These are phyloP conservation scores for Beaufortia kweichowensis DNA, from an alignment of 2,113 vertebrate genomes.

Conservation along the genomic window DNA sequence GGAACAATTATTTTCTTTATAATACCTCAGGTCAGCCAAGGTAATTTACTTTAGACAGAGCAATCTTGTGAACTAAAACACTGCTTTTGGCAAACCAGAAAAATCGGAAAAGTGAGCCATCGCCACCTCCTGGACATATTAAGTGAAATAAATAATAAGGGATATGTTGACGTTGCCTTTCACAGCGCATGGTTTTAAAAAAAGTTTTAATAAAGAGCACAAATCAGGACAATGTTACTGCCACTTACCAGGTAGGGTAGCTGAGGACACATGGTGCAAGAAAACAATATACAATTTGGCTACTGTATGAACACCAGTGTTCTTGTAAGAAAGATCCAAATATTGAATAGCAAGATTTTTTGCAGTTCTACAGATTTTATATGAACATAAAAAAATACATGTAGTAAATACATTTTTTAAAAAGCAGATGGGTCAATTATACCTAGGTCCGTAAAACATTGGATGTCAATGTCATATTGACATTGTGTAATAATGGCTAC, in stretches of 20 bases:
- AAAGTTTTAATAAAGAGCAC: not conserved
- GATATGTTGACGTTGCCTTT: not conserved
- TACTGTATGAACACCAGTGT: not conserved
- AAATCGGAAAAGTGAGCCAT: conserved; percentile 31
- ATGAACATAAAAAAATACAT: too few species aligned
- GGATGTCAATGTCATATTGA: too few species aligned
- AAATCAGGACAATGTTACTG: not conserved
- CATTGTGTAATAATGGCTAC: too few species aligned
- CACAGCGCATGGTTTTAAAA: not conserved
- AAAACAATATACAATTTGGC: not conserved
- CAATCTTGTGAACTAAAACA: too few species aligned
- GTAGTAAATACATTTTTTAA: too few species aligned
- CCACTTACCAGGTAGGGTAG: not conserved
- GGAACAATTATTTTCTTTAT: too few species aligned
- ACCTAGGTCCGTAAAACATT: too few species aligned
- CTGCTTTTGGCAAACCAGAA: too few species aligned
- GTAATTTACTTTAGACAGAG: too few species aligned
- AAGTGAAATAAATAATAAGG: not conserved
- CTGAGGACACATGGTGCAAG: not conserved
- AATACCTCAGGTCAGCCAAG: too few species aligned
- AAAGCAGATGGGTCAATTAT: too few species aligned
- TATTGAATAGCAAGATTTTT: not conserved
- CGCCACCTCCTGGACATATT: conserved; percentile 57
- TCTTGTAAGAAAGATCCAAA: not conserved
- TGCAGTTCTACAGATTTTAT: too few species aligned